A percentile compares a stretch with the other conserved stretches of the same genome.
phyloP scores from a whole-genome alignment of 2,113 vertebrate genomes.

The Tychaedon coryphoeus region DNA sequence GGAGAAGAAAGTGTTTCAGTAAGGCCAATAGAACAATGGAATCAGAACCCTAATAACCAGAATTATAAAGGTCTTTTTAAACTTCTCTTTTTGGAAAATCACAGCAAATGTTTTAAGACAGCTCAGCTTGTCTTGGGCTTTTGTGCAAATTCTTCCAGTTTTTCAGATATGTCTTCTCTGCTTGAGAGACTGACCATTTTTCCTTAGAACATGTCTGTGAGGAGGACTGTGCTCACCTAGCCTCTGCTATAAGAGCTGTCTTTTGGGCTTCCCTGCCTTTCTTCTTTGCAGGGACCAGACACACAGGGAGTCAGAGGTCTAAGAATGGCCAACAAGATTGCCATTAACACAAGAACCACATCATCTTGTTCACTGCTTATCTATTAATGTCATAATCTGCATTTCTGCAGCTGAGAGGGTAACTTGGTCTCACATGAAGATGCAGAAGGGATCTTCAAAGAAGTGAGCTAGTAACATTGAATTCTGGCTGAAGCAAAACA shows the following conservation, averaged over 20 bases:
- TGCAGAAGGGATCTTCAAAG: background rate
- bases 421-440: background rate
- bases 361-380: background rate
- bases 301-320: background rate
- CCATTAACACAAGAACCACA: background rate
- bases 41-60: background rate
- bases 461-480: background rate
- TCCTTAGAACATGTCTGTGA: background rate
- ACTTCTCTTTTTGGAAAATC: background rate
- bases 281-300: background rate
- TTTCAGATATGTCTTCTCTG: background rate
- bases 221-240: background rate
- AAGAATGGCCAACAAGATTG: background rate
- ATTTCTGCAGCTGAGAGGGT: background rate
- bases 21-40: conserved; percentile 13
- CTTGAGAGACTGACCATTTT: background rate
- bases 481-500: background rate
- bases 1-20: conserved; percentile 31
- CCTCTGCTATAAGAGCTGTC: fast-evolving
- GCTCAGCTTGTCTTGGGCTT: background rate
- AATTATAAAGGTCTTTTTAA: background rate
- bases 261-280: background rate
- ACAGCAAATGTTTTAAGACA: background rate
- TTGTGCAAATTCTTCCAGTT: background rate
- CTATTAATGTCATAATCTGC: background rate